These are phyloP conservation scores for Cotesia chilonis DNA, from an alignment of 1,140 invertebrate genomes.

Conservation along the genomic window DNA sequence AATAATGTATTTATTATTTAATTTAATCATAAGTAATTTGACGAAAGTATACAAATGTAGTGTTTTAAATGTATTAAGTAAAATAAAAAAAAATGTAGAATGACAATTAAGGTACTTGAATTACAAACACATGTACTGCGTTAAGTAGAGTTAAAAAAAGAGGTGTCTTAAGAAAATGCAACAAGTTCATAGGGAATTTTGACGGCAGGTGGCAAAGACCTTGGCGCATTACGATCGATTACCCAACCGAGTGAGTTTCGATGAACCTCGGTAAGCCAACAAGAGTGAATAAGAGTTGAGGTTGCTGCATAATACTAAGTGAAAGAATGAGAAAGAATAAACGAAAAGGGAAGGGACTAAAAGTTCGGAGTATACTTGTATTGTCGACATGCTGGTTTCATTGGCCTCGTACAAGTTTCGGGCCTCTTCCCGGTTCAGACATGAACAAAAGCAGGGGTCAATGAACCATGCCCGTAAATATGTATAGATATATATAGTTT, in stretches of 20 bases:
- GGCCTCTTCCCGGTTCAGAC: constrained; percentile 50
- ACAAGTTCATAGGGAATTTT: constrained; percentile 32
- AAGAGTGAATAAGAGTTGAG: background rate
- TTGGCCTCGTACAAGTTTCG: constrained; percentile 31
- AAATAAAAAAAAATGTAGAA: constrained; percentile 44
- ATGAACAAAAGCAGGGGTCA: constrained; percentile 63
- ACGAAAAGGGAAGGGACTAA: constrained; percentile 6
- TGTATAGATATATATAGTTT: constrained; percentile 25
- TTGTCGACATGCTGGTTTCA: constrained; percentile 41
- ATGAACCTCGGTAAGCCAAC: constrained; percentile 34
- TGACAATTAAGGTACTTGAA: constrained; percentile 49
- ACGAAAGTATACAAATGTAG: no score
- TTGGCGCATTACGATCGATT: constrained; percentile 61
- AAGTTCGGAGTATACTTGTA: constrained; percentile 18
- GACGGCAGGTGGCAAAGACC: constrained; percentile 63
- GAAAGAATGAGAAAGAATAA: constrained; percentile 15
- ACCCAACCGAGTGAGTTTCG: constrained; percentile 54
- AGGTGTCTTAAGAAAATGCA: constrained; percentile 24
- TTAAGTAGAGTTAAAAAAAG: constrained; percentile 5
- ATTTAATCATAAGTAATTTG: no score
- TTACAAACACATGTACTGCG: constrained; percentile 6
- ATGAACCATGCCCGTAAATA: constrained; percentile 42
- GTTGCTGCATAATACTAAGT: background rate
- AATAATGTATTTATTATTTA: no score
- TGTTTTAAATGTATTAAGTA: constrained; percentile 36